phyloP scores from a whole-genome alignment of 2,113 vertebrate genomes.

The Cephalophus harveyi region DNA sequence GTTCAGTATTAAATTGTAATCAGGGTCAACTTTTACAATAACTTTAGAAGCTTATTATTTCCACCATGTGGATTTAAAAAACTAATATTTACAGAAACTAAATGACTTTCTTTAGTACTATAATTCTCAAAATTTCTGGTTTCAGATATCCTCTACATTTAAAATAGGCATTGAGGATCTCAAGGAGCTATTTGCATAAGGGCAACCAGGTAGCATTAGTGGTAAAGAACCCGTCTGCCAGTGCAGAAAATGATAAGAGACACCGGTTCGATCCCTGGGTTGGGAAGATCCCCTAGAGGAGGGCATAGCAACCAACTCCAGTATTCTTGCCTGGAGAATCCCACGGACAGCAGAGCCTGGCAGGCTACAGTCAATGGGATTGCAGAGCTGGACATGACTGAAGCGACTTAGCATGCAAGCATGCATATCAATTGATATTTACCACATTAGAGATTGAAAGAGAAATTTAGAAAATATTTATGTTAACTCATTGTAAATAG shows the following conservation, averaged over 20 bases:
- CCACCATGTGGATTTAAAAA: neutral
- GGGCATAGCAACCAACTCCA: neutral
- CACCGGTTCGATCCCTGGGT: fast-evolving
- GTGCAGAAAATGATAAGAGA: neutral
- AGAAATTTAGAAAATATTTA: neutral
- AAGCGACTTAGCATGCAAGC: neutral
- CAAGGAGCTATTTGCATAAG: neutral
- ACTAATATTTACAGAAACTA: neutral
- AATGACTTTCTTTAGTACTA: neutral
- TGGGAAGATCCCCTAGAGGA: neutral
- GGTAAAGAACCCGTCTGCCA: neutral
- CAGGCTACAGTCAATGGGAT: neutral
- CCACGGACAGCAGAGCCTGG: neutral
- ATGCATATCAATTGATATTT: neutral
- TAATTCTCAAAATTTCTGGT: neutral
- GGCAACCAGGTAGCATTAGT: neutral
- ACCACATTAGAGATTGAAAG: neutral
- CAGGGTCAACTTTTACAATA: neutral
- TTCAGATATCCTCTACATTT: neutral
- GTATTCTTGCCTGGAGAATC: neutral
- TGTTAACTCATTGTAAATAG: neutral
- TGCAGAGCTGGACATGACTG: neutral
- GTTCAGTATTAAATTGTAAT: neutral
- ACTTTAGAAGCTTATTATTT: neutral
- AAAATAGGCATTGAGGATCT: neutral